Evolutionary conservation across 2,888 invertebrate species (phyloP).

Genomic region (Frankliniella intonsa): DNA sequence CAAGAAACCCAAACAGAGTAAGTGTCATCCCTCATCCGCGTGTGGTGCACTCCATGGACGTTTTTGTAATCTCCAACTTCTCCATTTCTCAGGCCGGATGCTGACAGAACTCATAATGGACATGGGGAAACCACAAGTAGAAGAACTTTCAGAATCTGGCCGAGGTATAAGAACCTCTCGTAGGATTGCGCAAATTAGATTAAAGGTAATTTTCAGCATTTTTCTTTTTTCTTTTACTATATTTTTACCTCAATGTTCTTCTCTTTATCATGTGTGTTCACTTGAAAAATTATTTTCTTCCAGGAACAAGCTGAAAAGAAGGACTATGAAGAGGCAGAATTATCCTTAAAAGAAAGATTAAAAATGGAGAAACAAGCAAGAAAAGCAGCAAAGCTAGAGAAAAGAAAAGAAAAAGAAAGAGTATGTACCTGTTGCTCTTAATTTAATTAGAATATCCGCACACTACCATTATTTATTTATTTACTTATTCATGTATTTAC

Average conservation of each 20-base stretch:
- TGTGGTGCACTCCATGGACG: background rate
- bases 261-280: background rate
- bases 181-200: slow-evolving; percentile 81
- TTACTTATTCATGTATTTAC: background rate
- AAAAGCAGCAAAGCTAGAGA: slow-evolving; percentile 48
- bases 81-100: slow-evolving; percentile 33
- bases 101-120: slow-evolving; percentile 31
- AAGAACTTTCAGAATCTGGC: slow-evolving; percentile 44
- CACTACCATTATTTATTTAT: background rate
- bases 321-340: slow-evolving; percentile 67
- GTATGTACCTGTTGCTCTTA: slow-evolving; percentile 30
- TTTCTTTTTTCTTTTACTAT: background rate
- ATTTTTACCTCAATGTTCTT: background rate
- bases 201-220: slow-evolving; percentile 51
- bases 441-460: too few relatives aligned
- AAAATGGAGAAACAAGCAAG: slow-evolving; percentile 40
- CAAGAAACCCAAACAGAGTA: background rate
- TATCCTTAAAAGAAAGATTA: slow-evolving; percentile 63
- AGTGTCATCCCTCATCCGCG: background rate
- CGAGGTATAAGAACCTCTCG: slow-evolving; percentile 71
- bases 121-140: background rate
- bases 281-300: background rate
- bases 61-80: background rate
- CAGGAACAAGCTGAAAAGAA: slow-evolving; percentile 72
- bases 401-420: slow-evolving; percentile 43